Evolutionary conservation across 2,888 invertebrate genomes (phyloP), one percentile per base, ranked within the genome.

Genomic region (Catotricha subobsoleta): DNA sequence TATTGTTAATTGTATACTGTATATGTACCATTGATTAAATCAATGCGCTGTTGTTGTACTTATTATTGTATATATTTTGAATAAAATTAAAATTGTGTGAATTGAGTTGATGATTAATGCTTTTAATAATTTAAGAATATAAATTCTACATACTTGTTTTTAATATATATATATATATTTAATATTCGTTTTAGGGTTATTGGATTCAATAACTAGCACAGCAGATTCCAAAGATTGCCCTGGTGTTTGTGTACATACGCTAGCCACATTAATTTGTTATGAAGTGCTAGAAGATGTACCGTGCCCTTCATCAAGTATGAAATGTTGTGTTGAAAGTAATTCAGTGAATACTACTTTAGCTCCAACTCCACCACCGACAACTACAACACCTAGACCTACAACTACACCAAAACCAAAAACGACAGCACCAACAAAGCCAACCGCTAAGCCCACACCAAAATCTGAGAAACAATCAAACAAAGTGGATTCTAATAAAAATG

Each of bases 171-270:
- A 10, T 15, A 16, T 31, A 16, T 31, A 8, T 25, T 8, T 25
- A 10, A 6, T 8, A 8, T 25, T 25, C 25, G 25, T n/a, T n/a
- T n/a, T n/a, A 87, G 87, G 86, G 51, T 68, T 88, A 6, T 64
- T 88, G 53, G 86, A 87, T 54, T 79, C 84, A 21, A 73, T 88
- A 55, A 84, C 87, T 44, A 81, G 78, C 47, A 86, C 87, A 44
- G 83, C 78, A 44, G 80, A 83, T 59, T 72, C 78, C 44, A 81
- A 82, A 62, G 79, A 84, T 58, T 90, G 90, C 55, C 88, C 90
- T 0, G 90, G 90, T 1, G 76, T 81, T 43, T 90, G 90, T 60
- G 81, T 87, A 46, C 86, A 88, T 55, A 74, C 83, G 9, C 61
- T 90, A 44, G 84, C 90, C 2, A 80, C 88, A 1, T 64, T 88